Percentiles rank a stretch among this genome's conserved stretches.
Evolutionary conservation across 2,113 vertebrate genomes (phyloP).

Genomic region (Caranx ignobilis): DNA sequence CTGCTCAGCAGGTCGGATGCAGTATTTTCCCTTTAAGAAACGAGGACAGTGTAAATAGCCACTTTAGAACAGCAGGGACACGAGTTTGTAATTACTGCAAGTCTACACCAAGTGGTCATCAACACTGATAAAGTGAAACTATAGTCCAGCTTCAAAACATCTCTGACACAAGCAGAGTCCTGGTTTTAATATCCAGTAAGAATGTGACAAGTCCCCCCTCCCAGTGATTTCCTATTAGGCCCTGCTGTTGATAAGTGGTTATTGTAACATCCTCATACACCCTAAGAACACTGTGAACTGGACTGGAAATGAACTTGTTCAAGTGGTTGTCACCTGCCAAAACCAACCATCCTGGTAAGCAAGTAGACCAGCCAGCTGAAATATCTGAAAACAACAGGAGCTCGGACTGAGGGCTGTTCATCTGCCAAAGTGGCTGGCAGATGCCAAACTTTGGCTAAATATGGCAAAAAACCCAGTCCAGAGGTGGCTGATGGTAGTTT

Average conservation of each 20-base stretch:
- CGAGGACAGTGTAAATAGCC: constrained; percentile 20
- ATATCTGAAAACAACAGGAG: constrained; percentile 42
- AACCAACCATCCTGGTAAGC: constrained; percentile 34
- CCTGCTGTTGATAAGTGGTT: constrained; percentile 37
- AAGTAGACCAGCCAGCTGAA: constrained; percentile 33
- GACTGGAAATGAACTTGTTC: constrained; percentile 15
- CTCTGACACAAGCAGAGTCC: constrained; percentile 9
- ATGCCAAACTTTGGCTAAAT: constrained; percentile 33
- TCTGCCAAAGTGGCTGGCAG: constrained; percentile 34
- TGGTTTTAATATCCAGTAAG: constrained; percentile 10
- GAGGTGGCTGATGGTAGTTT: constrained; percentile 11
- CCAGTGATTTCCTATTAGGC: not conserved
- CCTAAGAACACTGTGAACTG: constrained; percentile 8
- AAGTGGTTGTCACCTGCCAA: constrained; percentile 13
- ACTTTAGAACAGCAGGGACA: constrained; percentile 48
- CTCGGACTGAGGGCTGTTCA: constrained; percentile 21
- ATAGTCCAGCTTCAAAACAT: constrained; percentile 39
- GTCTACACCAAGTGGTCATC: constrained; percentile 27
- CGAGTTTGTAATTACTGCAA: constrained; percentile 33
- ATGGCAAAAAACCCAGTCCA: not conserved
- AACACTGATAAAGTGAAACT: constrained; percentile 35
- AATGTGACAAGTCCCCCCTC: not conserved
- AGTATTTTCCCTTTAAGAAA: constrained; percentile 43
- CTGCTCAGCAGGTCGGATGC: constrained; percentile 2
- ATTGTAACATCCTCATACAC: constrained; percentile 23